Evolutionary conservation across 2,888 invertebrate genomes (phyloP).

Genomic region (Psococerastis gibbosa): DNA sequence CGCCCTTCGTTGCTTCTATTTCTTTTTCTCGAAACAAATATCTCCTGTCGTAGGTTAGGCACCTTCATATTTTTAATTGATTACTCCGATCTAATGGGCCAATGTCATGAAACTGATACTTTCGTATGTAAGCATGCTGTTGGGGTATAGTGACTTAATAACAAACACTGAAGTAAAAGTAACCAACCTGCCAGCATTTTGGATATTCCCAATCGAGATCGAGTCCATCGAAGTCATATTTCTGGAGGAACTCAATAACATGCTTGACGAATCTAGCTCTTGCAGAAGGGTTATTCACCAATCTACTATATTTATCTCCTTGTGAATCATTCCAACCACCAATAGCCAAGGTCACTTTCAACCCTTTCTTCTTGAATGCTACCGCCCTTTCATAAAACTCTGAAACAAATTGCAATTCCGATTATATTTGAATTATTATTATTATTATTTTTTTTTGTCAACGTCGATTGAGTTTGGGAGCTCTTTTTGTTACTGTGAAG

Average conservation of each 20-base stretch:
- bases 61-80: too few relatives aligned
- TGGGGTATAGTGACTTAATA: too few relatives aligned
- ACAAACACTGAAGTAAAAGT: too few relatives aligned
- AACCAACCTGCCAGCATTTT: conserved; percentile 57
- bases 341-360: conserved; percentile 70
- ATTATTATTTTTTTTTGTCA: conserved; percentile 10
- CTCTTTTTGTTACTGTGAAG: too few relatives aligned
- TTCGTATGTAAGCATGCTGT: too few relatives aligned
- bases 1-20: too few relatives aligned
- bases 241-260: conserved; percentile 53
- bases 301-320: conserved; percentile 71
- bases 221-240: conserved; percentile 78
- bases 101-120: too few relatives aligned
- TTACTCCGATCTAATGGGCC: too few relatives aligned
- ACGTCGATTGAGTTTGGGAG: too few relatives aligned
- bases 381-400: conserved; percentile 72
- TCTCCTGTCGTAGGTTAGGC: too few relatives aligned
- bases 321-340: conserved; percentile 95
- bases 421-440: too few relatives aligned
- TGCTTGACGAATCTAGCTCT: conserved; percentile 56
- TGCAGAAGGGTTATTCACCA: conserved; percentile 57
- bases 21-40: too few relatives aligned
- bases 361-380: conserved; percentile 52
- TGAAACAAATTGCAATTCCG: conserved; percentile 24
- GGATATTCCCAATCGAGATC: conserved; percentile 94